phyloP scores from a whole-genome alignment of 2,113 vertebrate genomes.

The Puntigrus tetrazona region DNA sequence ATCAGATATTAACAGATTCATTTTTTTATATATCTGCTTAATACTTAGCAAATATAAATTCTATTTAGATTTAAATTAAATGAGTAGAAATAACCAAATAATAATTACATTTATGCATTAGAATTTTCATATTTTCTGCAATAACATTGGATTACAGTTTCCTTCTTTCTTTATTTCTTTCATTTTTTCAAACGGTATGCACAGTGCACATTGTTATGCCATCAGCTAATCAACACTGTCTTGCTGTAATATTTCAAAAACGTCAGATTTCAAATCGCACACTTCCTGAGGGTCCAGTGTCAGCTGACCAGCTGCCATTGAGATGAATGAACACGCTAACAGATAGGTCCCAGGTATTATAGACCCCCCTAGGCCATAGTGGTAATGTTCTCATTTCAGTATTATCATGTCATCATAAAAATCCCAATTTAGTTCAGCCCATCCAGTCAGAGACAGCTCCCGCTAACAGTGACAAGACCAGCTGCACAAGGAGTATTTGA shows the following conservation, averaged over 20 bases:
- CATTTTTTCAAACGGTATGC: too few relatives aligned
- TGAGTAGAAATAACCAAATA: neutral
- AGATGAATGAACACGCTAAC: constrained; percentile 2
- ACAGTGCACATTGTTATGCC: too few relatives aligned
- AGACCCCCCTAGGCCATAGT: neutral
- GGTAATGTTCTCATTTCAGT: neutral
- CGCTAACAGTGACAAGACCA: constrained; percentile 13
- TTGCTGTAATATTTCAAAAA: neutral
- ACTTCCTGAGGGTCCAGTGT: neutral
- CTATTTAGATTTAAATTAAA: neutral
- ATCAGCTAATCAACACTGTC: neutral
- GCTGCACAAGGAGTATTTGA: constrained; percentile 6
- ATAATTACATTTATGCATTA: neutral
- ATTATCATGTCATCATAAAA: constrained; percentile 24
- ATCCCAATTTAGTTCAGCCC: neutral
- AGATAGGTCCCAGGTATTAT: neutral
- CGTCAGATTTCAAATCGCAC: neutral
- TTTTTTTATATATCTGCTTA: too few relatives aligned
- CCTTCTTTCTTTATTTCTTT: too few relatives aligned
- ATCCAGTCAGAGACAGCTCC: constrained; percentile 11
- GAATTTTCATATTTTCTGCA: neutral
- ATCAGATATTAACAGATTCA: too few relatives aligned
- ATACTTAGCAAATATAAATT: neutral
- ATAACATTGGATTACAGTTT: too few relatives aligned
- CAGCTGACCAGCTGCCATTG: neutral